Conservation (phyloP, 2,797 vertebrate species). For the Micromesistius poutassou region DNA sequence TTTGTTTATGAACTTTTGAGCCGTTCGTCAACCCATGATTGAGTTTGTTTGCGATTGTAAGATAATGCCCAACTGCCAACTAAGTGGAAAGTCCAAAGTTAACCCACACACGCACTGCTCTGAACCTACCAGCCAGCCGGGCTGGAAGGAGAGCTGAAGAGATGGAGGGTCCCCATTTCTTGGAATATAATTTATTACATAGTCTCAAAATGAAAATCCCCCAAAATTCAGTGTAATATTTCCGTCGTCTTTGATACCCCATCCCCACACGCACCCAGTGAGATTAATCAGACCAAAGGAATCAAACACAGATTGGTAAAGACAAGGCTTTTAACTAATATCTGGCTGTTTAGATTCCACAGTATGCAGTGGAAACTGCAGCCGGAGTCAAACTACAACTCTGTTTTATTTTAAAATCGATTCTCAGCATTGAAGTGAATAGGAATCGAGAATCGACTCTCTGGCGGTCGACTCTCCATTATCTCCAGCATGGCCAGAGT, state of each 20-base stretch:
- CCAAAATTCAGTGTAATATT: not conserved
- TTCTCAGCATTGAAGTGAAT: too few relatives aligned
- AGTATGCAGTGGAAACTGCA: not conserved
- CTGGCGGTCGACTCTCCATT: not conserved
- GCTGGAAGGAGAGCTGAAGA: not conserved
- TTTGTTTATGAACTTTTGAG: not conserved
- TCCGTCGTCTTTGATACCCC: not conserved
- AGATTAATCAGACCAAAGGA: not conserved
- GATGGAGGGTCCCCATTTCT: not conserved
- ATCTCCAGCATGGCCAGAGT: not conserved
- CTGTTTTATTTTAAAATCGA: not conserved
- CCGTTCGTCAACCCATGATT: not conserved
- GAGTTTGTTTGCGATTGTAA: not conserved
- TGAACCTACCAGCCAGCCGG: not conserved
- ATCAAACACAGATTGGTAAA: not conserved
- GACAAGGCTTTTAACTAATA: not conserved
- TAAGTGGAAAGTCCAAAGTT: conserved; percentile 30
- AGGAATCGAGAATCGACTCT: too few relatives aligned
- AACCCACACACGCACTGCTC: not conserved
- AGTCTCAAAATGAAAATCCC: not conserved
- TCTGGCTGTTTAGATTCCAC: not conserved
- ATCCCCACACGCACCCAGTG: not conserved
- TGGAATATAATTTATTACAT: not conserved
- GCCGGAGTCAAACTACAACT: not conserved
- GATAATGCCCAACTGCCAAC: conserved; percentile 33